These are phyloP conservation scores for Temnothorax ravouxi DNA, from an alignment of 2,888 invertebrate genomes.

Conservation along the genomic window DNA sequence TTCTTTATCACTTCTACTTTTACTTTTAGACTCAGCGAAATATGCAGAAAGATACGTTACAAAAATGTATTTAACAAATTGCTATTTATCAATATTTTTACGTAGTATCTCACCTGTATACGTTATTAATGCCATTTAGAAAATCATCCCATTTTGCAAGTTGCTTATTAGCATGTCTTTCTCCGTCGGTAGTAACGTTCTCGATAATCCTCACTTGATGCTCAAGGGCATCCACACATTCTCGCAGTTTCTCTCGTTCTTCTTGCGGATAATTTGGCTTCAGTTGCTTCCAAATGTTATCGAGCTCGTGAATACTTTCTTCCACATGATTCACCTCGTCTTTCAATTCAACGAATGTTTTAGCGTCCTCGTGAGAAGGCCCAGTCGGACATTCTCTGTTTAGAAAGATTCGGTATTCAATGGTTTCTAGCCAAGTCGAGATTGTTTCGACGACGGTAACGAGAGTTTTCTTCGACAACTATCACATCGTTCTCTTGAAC, in stretches of 20 bases:
- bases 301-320: conserved; percentile 89
- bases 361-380: conserved; percentile 76
- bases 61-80: conserved; percentile 1
- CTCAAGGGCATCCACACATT: conserved; percentile 88
- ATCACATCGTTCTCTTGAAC: conserved; percentile 88
- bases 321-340: conserved; percentile 90
- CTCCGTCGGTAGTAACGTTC: conserved; percentile 89
- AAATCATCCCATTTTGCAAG: conserved; percentile 92
- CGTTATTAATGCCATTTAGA: conserved; percentile 88
- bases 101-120: conserved; percentile 87
- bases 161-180: conserved; percentile 87
- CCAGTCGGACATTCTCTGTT: conserved; percentile 82
- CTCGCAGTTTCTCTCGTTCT: conserved; percentile 87
- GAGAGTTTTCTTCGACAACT: conserved; percentile 90
- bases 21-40: background rate
- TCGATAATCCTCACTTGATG: conserved; percentile 91
- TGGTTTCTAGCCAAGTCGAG: conserved; percentile 94
- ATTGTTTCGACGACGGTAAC: conserved; percentile 93
- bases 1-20: conserved; percentile 9
- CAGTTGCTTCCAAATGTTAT: conserved; percentile 87
- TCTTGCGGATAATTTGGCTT: conserved; percentile 82
- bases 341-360: conserved; percentile 88
- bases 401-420: conserved; percentile 92
- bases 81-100: background rate
- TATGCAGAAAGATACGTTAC: background rate